Evolutionary conservation across 2,888 invertebrate species (phyloP), one percentile per base, ranked within the genome.

Genomic region (Zele albiditarsus): DNA sequence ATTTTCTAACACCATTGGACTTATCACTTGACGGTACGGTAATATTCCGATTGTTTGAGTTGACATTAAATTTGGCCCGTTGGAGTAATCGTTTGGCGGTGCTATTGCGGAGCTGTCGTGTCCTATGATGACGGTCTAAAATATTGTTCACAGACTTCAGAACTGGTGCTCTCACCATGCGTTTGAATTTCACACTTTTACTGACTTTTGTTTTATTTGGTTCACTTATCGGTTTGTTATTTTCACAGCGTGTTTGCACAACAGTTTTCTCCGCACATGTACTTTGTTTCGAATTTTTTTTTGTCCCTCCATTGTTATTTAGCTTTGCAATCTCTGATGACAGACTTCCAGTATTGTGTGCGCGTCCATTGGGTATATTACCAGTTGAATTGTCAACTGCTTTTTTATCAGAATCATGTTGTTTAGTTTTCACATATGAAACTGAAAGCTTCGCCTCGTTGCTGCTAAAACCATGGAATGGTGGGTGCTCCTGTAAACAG

Each of bases 1-100:
- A 96, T 87, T 93, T 94, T 69, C 92, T 90, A 42, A 90, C 90
- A 65, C 90, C 73, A 46, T 78, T 85, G 76, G 89, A 87, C 73
- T 85, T 85, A 62, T 88, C 88, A 8, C 82, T 82, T n/a, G 84
- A 81, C 71, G 86, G 85, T 23, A 83, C 79, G 16, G 82, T 74
- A 33, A 81, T 72, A 25, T 81, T 83, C 27, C 84, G 83, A 42
- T 81, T 74, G 74, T 79, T 85, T 1, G 73, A 70, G 25, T 68
- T 80, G 65, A 75, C 28, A 62, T 81, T 83, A 16, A 83, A 84
- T 80, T 89, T 87, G 31, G 89, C 88, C 79, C 87, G 85, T 66
- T 86, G 87, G 8, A 89, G 79, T 71, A 89, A 80, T 77, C 87
- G 85, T 74, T 88, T 89, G 0, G 88, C 88, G 31, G 88, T 88